A percentile compares a stretch with the other conserved stretches of the same genome.
phyloP scores from a whole-genome alignment of 2,113 vertebrate species.

The Muscicapa adusta region DNA sequence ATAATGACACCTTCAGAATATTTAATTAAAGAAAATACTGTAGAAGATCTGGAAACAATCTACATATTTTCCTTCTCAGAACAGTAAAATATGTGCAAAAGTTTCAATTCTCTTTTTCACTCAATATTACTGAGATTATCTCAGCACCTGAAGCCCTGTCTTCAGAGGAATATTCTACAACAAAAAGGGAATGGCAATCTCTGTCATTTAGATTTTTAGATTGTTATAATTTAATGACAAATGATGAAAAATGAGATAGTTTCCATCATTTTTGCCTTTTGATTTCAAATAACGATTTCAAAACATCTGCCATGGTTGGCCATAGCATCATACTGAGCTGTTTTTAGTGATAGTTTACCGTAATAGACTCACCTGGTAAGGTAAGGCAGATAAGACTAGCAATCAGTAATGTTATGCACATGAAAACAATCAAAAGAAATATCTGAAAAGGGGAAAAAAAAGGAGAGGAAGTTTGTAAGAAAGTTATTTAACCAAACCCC shows the following conservation, averaged over 20 bases:
- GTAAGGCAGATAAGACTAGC: conserved; percentile 97
- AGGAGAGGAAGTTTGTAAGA: not conserved
- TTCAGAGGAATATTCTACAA: not conserved
- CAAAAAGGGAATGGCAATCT: not conserved
- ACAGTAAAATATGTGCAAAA: not conserved
- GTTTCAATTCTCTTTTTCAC: not conserved
- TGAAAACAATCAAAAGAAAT: conserved; percentile 92
- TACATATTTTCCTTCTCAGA: not conserved
- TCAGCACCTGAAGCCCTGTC: not conserved
- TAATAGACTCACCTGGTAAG: conserved; percentile 88
- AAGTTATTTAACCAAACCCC: not conserved
- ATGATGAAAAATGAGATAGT: not conserved
- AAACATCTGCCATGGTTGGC: not conserved
- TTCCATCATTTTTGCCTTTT: not conserved
- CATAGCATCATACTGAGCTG: not conserved
- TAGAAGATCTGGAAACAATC: not conserved
- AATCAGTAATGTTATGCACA: conserved; percentile 94
- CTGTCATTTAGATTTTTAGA: not conserved
- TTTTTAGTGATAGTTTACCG: not conserved
- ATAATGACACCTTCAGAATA: not conserved
- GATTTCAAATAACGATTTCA: not conserved
- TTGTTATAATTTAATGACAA: not conserved
- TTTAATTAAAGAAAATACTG: not conserved
- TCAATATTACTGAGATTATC: not conserved
- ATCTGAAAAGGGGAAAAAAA: conserved; percentile 75